These are phyloP conservation scores for Venustoraphidia nigricollis DNA, from an alignment of 2,888 invertebrate species.

Conservation along the genomic window DNA sequence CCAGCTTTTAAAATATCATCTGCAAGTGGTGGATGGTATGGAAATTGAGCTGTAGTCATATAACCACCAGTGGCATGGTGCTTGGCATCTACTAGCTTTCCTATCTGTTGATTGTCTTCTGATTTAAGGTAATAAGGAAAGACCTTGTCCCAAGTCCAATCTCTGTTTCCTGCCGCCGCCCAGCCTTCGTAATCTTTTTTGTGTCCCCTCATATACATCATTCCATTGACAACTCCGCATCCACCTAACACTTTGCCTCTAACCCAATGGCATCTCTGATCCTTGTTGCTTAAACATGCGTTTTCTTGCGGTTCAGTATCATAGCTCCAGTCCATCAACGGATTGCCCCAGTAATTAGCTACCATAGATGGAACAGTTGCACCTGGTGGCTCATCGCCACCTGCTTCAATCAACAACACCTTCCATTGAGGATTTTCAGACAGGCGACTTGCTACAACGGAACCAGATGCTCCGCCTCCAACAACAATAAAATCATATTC, in stretches of 20 bases:
- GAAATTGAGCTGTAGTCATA: constrained; percentile 45
- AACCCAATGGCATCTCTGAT: constrained; percentile 46
- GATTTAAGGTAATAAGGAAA: constrained; percentile 55
- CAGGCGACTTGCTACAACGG: constrained; percentile 46
- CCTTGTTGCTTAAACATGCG: constrained; percentile 38
- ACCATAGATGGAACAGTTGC: constrained; percentile 46
- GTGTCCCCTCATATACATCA: constrained; percentile 72
- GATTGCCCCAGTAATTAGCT: constrained; percentile 41
- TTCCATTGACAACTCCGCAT: constrained; percentile 57
- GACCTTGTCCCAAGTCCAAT: constrained; percentile 68
- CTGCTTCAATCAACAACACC: constrained; percentile 55
- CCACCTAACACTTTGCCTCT: constrained; percentile 59
- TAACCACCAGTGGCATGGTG: constrained; percentile 47
- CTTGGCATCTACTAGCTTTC: constrained; percentile 36
- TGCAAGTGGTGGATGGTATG: constrained; percentile 43
- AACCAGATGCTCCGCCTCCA: constrained; percentile 50
- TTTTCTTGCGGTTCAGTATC: constrained; percentile 44
- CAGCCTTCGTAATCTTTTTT: constrained; percentile 61
- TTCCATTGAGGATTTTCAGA: constrained; percentile 50
- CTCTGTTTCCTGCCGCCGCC: constrained; percentile 52
- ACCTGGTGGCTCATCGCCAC: constrained; percentile 49
- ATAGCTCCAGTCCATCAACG: constrained; percentile 52
- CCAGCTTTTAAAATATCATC: constrained; percentile 45
- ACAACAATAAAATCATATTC: constrained; percentile 51
- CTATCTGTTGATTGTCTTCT: constrained; percentile 49